Evolutionary conservation across 2,888 invertebrate species (phyloP), one percentile per base, ranked within the genome.

Genomic region (Conops quadrifasciatus): DNA sequence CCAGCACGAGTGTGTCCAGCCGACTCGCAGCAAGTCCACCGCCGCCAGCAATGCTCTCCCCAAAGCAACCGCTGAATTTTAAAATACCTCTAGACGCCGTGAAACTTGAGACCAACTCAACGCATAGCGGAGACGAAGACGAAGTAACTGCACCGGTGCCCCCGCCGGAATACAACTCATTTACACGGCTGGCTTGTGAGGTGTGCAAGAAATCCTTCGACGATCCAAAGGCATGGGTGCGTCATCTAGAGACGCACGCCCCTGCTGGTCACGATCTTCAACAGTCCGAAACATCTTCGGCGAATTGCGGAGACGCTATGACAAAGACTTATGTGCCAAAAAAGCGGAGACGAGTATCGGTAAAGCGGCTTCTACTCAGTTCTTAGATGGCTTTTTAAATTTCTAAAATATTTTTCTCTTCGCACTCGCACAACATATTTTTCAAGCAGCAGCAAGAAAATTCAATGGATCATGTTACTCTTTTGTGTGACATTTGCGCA

Each of bases 191-290:
- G 76, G 91, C 92, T 90, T 94, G 94, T 85, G 94, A 94, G 85
- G 88, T 94, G 81, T 94, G 94, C 84, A 92, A 93, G 79, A 93
- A 93, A 87, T 92, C 93, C 75, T 94, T 94, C 86, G 91, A 92
- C 69, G 88, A 93, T 79, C 94, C 94, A 71, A 93, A 91, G 19
- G 93, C 92, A 73, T 93, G 94, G 92, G 93, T 94, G 75, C 89
- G 92, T 45, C 94, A 94, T 85, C 92, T 94, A 82, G 92, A 94
- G 86, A 90, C 90, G 2, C 94, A 94, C 84, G 91, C 93, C 21
- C 60, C 45, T 71, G 49, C 53, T 66, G 51, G 21, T 2, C 16
- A 36, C 24, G 68, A 68, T 73, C 74, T 19, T 71, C 75, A 62
- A n/a, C 63, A 21, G 5, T 5, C 49, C 65, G 73, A 67, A 67